Evolutionary conservation across 2,888 invertebrate genomes (phyloP).

Genomic region (Esperia sulphurella): DNA sequence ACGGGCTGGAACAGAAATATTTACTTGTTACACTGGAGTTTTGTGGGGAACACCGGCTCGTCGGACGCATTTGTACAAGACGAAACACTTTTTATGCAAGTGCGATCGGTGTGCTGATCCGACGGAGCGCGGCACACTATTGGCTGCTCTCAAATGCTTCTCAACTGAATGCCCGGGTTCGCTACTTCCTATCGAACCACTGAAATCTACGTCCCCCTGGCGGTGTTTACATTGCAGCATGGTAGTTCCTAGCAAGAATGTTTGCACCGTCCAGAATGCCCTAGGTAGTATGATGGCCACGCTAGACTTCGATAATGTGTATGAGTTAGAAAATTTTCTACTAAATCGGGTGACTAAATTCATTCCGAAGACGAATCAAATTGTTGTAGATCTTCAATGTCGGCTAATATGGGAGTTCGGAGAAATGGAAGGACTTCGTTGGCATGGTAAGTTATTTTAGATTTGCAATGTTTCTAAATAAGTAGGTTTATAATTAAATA

Average conservation of each 20-base stretch:
- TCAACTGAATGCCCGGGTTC: constrained; percentile 71
- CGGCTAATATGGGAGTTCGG: constrained; percentile 81
- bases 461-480: neutral
- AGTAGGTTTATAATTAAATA: neutral
- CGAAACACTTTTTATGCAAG: constrained; percentile 84
- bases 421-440: constrained; percentile 72
- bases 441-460: constrained; percentile 72
- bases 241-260: constrained; percentile 68
- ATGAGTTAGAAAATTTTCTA: constrained; percentile 78
- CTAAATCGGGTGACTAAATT: constrained; percentile 70
- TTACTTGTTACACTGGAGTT: constrained; percentile 82
- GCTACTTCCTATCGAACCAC: constrained; percentile 78
- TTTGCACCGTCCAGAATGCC: constrained; percentile 68
- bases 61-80: constrained; percentile 79
- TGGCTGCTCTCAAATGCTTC: constrained; percentile 80
- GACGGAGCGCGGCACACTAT: constrained; percentile 80
- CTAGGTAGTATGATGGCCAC: constrained; percentile 77
- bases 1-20: constrained; percentile 80
- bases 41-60: constrained; percentile 84
- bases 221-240: constrained; percentile 77
- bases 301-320: constrained; percentile 67
- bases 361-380: constrained; percentile 80
- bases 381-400: constrained; percentile 81
- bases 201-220: constrained; percentile 77
- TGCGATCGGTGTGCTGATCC: constrained; percentile 84